phyloP scores from a whole-genome alignment of 1,140 invertebrate species.

The Caenorhabditis briggsae region DNA sequence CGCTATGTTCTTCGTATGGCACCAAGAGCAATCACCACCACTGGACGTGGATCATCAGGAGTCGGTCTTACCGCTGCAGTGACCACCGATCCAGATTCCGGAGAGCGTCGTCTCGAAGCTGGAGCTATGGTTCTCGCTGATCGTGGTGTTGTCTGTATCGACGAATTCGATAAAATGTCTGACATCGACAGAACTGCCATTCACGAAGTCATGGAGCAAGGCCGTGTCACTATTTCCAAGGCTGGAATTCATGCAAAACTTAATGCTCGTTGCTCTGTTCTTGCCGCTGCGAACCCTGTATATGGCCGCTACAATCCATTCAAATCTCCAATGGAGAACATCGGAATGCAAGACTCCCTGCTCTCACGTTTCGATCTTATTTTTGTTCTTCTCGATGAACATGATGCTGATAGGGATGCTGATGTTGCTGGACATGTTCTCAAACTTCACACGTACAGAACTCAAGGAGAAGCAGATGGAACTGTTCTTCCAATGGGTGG shows the following conservation, averaged over 20 bases:
- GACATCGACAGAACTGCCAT: slow-evolving; percentile 98
- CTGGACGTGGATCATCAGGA: slow-evolving; percentile 93
- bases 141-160: slow-evolving; percentile 97
- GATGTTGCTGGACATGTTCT: slow-evolving; percentile 96
- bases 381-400: slow-evolving; percentile 94
- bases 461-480: slow-evolving; percentile 85
- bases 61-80: slow-evolving; percentile 99
- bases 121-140: slow-evolving; percentile 99
- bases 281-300: slow-evolving; percentile 99
- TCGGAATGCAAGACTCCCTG: slow-evolving; percentile 96
- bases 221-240: slow-evolving; percentile 95
- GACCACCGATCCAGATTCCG: slow-evolving; percentile 93
- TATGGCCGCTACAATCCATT: slow-evolving; percentile 98
- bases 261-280: slow-evolving; percentile 96
- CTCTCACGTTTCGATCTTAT: slow-evolving; percentile 98
- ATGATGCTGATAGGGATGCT: slow-evolving; percentile 89
- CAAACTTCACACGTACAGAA: slow-evolving; percentile 93
- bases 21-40: slow-evolving; percentile 94
- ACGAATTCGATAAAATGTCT: slow-evolving; percentile 99
- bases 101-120: slow-evolving; percentile 88
- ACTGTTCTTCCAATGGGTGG: slow-evolving; percentile 86
- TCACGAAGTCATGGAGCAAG: slow-evolving; percentile 89
- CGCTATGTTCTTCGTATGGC: slow-evolving; percentile 94
- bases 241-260: slow-evolving; percentile 97
- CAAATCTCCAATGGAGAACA: slow-evolving; percentile 99